Evolutionary conservation across 1,140 invertebrate genomes (phyloP).

Genomic region (Colletes latitarsis): DNA sequence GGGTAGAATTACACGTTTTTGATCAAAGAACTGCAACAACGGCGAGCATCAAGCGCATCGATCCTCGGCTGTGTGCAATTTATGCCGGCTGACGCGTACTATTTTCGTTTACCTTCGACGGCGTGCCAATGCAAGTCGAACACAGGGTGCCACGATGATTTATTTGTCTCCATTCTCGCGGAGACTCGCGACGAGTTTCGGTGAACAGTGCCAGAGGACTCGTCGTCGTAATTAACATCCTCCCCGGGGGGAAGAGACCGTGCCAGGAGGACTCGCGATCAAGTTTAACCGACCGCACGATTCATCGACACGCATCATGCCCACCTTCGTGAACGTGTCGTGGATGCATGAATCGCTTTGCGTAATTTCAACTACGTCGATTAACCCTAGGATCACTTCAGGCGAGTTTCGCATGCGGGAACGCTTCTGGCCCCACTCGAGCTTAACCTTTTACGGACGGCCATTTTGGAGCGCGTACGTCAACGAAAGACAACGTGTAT

Average conservation of each 20-base stretch:
- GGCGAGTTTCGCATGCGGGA: too few species aligned
- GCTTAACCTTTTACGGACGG: too few species aligned
- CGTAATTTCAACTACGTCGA: not conserved
- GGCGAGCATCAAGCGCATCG: not conserved
- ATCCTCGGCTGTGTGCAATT: conserved; percentile 3
- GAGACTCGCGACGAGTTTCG: not conserved
- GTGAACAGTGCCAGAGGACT: conserved; percentile 34
- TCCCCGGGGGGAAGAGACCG: not conserved
- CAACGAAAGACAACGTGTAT: too few species aligned
- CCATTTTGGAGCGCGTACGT: too few species aligned
- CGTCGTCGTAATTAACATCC: conserved; percentile 21
- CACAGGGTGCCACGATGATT: conserved; percentile 58
- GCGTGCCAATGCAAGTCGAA: conserved; percentile 44
- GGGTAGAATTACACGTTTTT: not conserved
- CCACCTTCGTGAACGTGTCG: not conserved
- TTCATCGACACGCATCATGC: not conserved
- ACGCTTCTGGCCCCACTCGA: too few species aligned
- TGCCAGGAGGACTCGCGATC: not conserved
- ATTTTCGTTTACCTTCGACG: conserved; percentile 54
- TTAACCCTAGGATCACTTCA: not conserved
- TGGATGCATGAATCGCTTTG: not conserved
- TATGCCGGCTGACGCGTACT: conserved; percentile 11
- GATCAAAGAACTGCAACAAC: not conserved
- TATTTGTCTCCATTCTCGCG: conserved; percentile 42
- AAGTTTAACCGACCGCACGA: not conserved